Base-by-base conservation (phyloP, 2,113 vertebrate genomes). In the Pleuronectes platessa region DNA sequence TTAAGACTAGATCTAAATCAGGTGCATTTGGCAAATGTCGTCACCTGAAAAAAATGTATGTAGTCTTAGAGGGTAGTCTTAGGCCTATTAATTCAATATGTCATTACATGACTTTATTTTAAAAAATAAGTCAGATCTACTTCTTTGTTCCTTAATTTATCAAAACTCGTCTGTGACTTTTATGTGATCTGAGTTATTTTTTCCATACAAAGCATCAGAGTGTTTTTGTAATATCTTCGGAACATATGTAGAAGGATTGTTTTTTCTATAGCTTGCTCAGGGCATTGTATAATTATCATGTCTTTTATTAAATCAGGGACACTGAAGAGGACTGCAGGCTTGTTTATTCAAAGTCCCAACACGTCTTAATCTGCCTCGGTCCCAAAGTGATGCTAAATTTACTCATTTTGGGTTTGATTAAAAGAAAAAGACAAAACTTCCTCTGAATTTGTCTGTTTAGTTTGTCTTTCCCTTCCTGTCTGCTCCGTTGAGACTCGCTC, bases 351-450 rank as follows among this genome's bases (percentile, higher is more conserved):
- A 17, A 58, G 47, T 85, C 75, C 68, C 79, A 61, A 76, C 78
- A 85, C 84, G 87, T 88, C 87, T 89, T 86, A 90, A 89, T 89
- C 77, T 83, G 81, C 26, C 8, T 14, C 13, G 53, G 26, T 84
- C 87, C 70, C 82, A 66, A 71, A 72, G 71, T 84, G 71, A 79
- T 2, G 70, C 68, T 87, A 87, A 81, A 87, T 90, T 87, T 87
- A 75, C 73, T 63, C 42, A 35, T 42, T 83, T 78, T 78, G 15
- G 2, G 74, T 70, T 11, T 65, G 51, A 54, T n/a, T n/a, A 54
- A 54, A 54, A 54, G 51, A 54, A 54, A 47, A 59, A 24, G 12
- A 69, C 9, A 42, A 64, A 59, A 49, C 47, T 56, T 72, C 31
- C 17, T 2, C 58, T 20, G 61, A 78, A 37, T 84, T 79, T 0